Evolutionary conservation across 2,113 vertebrate species (phyloP), one percentile per base, ranked within the genome.

Genomic region (Pteropus alecto): DNA sequence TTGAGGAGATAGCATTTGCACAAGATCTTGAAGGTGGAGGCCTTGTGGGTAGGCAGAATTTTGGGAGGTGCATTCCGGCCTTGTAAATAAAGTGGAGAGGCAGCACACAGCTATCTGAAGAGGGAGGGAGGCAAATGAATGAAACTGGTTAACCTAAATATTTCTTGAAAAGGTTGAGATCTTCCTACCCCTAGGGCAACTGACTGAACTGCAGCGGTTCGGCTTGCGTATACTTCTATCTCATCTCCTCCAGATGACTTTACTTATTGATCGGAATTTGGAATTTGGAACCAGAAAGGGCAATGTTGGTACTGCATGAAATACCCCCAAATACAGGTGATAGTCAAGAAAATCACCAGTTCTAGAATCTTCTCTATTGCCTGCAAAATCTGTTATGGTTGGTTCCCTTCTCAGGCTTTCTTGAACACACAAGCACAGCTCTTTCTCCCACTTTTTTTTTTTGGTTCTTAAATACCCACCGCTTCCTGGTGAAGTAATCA

Each of bases 291-390:
- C 51, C 51, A 51, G 51, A 51, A 51, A 51, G 9, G 28, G 2
- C 38, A 43, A 3, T 43, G 43, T 13, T 70, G 67, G 54, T 24
- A 28, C n/a, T 92, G 46, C 16, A 10, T 65, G 67, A 82, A 93
- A 78, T 71, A 9, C 11, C n/a, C 54, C 33, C 13, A 12, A 73
- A 63, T 26, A 30, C 56, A 63, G 76, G 28, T 83, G 68, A 61
- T 7, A 51, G 51, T 83, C 14, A 94, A 83, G 79, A 83, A 73
- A 60, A 89, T 46, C 92, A 48, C 24, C 76, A 71, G 65, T 79
- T 97, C 89, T 95, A 84, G 95, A 97, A 95, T 94, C 63, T 95
- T 98, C 93, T 93, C 46, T 48, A 19, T n/a, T 16, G 14, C 10
- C 33, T 71, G 61, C 7, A 30, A 48, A 5, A 12, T 91, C 56